These are phyloP conservation scores for Drosophila seguyi DNA, from an alignment of 1,140 invertebrate genomes.

Conservation along the genomic window DNA sequence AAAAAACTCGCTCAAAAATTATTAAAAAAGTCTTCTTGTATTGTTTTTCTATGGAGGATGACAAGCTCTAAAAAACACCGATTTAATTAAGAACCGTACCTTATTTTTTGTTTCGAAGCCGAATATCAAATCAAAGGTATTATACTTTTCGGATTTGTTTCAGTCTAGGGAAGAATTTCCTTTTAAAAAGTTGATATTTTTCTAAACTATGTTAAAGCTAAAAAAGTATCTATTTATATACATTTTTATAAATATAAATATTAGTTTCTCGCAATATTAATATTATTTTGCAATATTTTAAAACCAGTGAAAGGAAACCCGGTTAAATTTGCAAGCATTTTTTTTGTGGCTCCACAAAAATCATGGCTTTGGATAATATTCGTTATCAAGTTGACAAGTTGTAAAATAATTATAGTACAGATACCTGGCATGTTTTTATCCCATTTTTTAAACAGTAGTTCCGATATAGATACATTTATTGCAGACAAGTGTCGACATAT, in stretches of 20 bases:
- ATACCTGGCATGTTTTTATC: constrained; percentile 1
- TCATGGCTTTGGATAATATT: not conserved
- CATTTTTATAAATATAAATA: too few relatives aligned
- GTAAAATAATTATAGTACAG: not conserved
- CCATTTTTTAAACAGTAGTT: not conserved
- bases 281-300: not conserved
- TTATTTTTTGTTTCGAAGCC: not conserved
- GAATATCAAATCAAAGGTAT: not conserved
- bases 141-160: too few relatives aligned
- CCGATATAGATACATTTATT: constrained; percentile 6
- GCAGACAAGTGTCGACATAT: constrained; percentile 10
- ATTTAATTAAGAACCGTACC: not conserved
- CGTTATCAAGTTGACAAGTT: not conserved
- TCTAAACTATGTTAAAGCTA: too few relatives aligned
- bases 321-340: not conserved
- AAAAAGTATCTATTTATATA: too few relatives aligned
- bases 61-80: too few relatives aligned
- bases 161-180: too few relatives aligned
- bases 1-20: too few relatives aligned
- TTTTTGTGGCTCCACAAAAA: not conserved
- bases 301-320: not conserved
- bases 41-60: not conserved
- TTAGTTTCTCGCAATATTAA: too few relatives aligned
- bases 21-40: not conserved
- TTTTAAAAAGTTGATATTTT: too few relatives aligned